A percentile compares a stretch with the other conserved stretches of the same genome.
phyloP scores from a whole-genome alignment of 2,888 invertebrate genomes.

The Caenorhabditis drosophilae region DNA sequence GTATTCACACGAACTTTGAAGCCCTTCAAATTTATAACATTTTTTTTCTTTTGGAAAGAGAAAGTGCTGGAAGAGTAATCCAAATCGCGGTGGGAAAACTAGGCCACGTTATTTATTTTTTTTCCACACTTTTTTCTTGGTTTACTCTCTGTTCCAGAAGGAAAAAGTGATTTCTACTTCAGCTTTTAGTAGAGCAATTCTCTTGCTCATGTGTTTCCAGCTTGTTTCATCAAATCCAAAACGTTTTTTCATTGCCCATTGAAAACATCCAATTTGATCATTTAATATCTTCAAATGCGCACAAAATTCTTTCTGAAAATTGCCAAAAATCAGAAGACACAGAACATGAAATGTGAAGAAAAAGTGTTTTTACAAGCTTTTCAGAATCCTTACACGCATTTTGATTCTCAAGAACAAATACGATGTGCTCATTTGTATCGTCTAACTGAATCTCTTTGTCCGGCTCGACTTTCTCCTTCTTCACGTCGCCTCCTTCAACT shows the following conservation, averaged over 20 bases:
- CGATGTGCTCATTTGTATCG: neutral
- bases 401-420: neutral
- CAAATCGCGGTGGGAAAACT: too few species aligned
- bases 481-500: neutral
- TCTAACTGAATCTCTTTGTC: neutral
- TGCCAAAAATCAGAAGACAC: too few species aligned
- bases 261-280: conserved; percentile 1
- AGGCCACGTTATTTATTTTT: too few species aligned
- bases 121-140: too few species aligned
- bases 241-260: conserved; percentile 32
- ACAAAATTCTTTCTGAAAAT: neutral
- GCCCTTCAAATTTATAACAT: too few species aligned
- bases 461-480: neutral
- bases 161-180: too few species aligned
- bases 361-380: neutral
- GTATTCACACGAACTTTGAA: conserved; percentile 2
- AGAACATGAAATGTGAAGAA: too few species aligned
- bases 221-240: conserved; percentile 22
- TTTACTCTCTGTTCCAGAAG: too few species aligned
- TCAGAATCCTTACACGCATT: neutral
- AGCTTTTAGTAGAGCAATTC: conserved; percentile 9
- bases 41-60: too few species aligned
- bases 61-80: too few species aligned
- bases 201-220: conserved; percentile 26
- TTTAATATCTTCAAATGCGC: neutral